A percentile compares a stretch with the other conserved stretches of the same genome.
Evolutionary conservation across 2,888 invertebrate species (phyloP).

Genomic region (Netelia inedita): DNA sequence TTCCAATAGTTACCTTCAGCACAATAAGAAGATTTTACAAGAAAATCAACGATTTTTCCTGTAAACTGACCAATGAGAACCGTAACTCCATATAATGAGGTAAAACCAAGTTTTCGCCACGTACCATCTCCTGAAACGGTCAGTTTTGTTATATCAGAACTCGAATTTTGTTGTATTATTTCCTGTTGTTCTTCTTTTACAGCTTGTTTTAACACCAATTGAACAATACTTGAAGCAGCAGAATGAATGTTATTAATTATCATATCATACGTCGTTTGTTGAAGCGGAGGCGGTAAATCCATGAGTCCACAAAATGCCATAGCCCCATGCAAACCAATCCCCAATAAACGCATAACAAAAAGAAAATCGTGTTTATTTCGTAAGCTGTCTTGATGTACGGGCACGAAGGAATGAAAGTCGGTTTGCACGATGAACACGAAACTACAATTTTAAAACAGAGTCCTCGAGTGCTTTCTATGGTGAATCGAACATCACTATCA

Average conservation of each 20-base stretch:
- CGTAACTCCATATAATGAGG: conserved; percentile 53
- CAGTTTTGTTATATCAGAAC: conserved; percentile 10
- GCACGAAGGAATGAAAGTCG: conserved; percentile 14
- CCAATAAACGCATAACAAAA: conserved; percentile 16
- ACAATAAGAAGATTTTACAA: conserved; percentile 56
- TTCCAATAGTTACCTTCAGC: conserved; percentile 50
- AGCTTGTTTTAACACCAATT: conserved; percentile 37
- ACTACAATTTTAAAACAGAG: conserved; percentile 33
- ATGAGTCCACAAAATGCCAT: conserved; percentile 40
- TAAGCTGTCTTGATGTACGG: conserved; percentile 10
- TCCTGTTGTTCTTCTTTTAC: conserved; percentile 46
- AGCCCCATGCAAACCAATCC: conserved; percentile 18
- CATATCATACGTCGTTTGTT: conserved; percentile 31
- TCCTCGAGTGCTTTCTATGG: conserved; percentile 37
- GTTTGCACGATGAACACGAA: not conserved
- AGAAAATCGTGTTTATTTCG: too few relatives aligned
- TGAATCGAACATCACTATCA: too few relatives aligned
- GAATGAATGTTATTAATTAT: conserved; percentile 22
- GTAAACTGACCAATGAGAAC: conserved; percentile 60
- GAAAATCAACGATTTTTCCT: conserved; percentile 54
- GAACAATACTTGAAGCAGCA: not conserved
- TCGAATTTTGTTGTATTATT: conserved; percentile 21
- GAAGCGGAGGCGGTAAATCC: conserved; percentile 43
- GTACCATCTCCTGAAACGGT: conserved; percentile 55
- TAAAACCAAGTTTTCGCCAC: conserved; percentile 57